Conservation (phyloP, 2,113 vertebrate species). For the Oryzias melastigma region DNA sequence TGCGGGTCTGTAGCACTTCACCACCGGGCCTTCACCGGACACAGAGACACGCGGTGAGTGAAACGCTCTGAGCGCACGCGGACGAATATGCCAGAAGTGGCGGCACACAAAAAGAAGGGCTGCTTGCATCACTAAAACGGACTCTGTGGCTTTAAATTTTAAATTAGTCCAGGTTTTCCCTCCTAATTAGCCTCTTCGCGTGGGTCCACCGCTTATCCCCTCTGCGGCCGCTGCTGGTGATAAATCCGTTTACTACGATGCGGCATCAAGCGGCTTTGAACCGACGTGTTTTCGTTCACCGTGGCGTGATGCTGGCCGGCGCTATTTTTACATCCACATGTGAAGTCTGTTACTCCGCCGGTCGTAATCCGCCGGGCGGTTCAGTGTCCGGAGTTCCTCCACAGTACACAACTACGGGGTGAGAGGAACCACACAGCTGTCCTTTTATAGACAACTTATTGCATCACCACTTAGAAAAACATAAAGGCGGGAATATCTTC, state of each 20-base stretch:
- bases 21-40: neutral
- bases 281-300: neutral
- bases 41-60: conserved; percentile 36
- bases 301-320: conserved; percentile 6
- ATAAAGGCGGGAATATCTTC: no score
- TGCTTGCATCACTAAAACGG: no score
- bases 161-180: no score
- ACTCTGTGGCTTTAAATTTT: no score
- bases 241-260: neutral
- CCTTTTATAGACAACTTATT: no score
- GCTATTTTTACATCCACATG: conserved; percentile 22
- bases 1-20: neutral
- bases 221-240: neutral
- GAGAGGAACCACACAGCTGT: no score
- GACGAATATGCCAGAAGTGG: no score
- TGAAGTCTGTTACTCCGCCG: neutral
- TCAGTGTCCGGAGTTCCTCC: neutral
- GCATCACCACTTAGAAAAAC: no score
- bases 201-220: neutral
- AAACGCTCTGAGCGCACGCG: no score
- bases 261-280: no score
- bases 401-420: no score
- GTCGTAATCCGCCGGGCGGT: neutral
- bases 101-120: no score
- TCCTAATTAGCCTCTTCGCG: neutral